phyloP scores from a whole-genome alignment of 2,113 vertebrate species.

The Rhegmatorhina hoffmannsi region DNA sequence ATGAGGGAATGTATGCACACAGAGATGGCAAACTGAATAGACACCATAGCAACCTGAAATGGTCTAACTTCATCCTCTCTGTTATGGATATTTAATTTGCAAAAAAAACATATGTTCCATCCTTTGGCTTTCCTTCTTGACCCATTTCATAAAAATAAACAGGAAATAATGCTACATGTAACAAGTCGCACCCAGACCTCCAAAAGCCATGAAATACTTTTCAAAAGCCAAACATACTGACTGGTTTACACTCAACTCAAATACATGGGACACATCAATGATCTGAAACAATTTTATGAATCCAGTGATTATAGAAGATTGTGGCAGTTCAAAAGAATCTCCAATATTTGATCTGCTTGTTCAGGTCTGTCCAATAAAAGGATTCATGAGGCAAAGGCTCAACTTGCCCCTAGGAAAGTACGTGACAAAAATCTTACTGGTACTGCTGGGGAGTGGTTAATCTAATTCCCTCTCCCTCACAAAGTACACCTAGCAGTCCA shows the following conservation, averaged over 20 bases:
- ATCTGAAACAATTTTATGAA: background rate
- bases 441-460: background rate
- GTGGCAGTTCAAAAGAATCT: background rate
- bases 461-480: background rate
- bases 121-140: background rate
- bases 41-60: background rate
- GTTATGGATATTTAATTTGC: background rate
- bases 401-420: background rate
- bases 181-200: background rate
- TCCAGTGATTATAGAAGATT: background rate
- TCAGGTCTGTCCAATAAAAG: background rate
- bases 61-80: background rate
- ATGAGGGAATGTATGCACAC: background rate
- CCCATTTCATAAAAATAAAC: background rate
- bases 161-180: background rate
- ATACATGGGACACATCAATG: background rate
- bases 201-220: background rate
- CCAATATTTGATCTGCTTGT: background rate
- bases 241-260: background rate
- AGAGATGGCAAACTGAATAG: background rate
- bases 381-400: background rate
- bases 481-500: background rate
- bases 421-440: background rate
- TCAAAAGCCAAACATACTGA: background rate
- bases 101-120: background rate